Evolutionary conservation across 2,113 vertebrate species (phyloP).

Genomic region (Spea bombifrons): DNA sequence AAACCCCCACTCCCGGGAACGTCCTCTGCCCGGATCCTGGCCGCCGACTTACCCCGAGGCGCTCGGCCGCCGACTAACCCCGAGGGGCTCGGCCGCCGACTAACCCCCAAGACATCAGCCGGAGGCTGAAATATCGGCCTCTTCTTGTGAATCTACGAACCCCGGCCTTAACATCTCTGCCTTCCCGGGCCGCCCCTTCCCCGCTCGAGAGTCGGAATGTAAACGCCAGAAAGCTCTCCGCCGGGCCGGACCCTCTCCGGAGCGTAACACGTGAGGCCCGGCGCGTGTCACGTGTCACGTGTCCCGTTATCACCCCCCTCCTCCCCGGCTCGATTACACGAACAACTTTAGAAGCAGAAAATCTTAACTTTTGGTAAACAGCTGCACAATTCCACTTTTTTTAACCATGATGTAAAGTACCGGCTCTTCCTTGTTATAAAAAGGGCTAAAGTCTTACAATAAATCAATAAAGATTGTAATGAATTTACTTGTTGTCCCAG

Average conservation of each 20-base stretch:
- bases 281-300: too few relatives aligned
- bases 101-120: not conserved
- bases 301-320: too few relatives aligned
- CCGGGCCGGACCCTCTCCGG: too few relatives aligned
- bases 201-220: too few relatives aligned
- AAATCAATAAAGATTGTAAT: conserved; percentile 3
- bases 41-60: not conserved
- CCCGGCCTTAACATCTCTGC: too few relatives aligned
- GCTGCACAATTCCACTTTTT: not conserved
- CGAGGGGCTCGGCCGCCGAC: not conserved
- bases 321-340: not conserved
- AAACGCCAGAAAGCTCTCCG: too few relatives aligned
- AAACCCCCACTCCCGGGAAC: not conserved
- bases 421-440: not conserved
- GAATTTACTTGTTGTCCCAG: not conserved
- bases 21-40: not conserved
- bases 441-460: conserved; percentile 17
- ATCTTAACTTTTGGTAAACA: not conserved
- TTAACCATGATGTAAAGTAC: not conserved
- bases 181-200: too few relatives aligned
- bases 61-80: not conserved
- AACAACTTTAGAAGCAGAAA: not conserved
- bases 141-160: too few relatives aligned
- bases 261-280: too few relatives aligned
- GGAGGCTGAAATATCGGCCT: not conserved